Conservation (phyloP, 2,888 invertebrate genomes). For the Rhorus exstirpatorius region DNA sequence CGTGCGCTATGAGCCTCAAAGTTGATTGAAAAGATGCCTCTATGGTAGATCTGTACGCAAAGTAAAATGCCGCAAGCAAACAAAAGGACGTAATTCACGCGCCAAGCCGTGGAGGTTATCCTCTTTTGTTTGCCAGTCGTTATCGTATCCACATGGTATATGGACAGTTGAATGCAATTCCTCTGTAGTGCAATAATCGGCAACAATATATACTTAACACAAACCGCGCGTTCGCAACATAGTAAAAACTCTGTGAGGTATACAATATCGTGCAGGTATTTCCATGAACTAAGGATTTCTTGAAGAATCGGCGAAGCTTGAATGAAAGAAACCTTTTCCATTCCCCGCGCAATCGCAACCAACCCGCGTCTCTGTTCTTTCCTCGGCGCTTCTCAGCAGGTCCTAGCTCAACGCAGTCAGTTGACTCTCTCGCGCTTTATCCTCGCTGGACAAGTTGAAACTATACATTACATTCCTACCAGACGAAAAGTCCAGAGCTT, state of each 20-base stretch:
- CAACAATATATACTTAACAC: background rate
- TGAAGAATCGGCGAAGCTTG: conserved; percentile 48
- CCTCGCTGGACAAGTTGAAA: conserved; percentile 38
- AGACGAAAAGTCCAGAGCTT: background rate
- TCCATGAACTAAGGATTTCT: conserved; percentile 32
- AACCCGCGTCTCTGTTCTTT: conserved; percentile 13
- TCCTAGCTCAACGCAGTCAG: conserved; percentile 38
- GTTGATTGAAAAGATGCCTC: conserved; percentile 40
- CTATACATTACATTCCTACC: background rate
- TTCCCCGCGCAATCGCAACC: background rate
- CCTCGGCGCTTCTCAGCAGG: conserved; percentile 16
- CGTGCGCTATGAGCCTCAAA: conserved; percentile 26
- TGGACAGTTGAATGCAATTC: conserved; percentile 2
- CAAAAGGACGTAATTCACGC: background rate
- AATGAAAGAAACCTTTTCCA: conserved; percentile 54
- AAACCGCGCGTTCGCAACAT: conserved; percentile 5
- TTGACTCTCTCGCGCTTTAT: conserved; percentile 26
- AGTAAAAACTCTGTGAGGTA: conserved; percentile 35
- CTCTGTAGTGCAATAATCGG: background rate
- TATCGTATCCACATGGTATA: background rate
- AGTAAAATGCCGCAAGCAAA: background rate
- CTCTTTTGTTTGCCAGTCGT: background rate
- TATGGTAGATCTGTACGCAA: background rate
- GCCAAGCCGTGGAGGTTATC: background rate
- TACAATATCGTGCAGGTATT: conserved; percentile 31